Evolutionary conservation across 1,140 invertebrate genomes (phyloP).

Genomic region (Cyclina sinensis): DNA sequence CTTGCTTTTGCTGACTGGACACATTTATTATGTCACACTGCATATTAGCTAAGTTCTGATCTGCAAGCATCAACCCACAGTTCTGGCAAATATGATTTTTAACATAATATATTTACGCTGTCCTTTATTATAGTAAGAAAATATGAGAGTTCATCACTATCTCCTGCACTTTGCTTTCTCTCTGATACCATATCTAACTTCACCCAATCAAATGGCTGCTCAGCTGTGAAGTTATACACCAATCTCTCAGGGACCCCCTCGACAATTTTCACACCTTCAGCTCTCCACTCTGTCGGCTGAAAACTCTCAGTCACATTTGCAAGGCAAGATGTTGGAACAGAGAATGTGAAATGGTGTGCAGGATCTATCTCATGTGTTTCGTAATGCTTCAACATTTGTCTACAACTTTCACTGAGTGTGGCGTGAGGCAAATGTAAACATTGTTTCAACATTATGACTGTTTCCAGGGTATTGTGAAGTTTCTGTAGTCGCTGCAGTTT

Average conservation of each 20-base stretch:
- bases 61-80: no score
- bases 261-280: conserved; percentile 53
- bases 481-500: conserved; percentile 72
- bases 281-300: conserved; percentile 73
- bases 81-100: background rate
- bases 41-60: no score
- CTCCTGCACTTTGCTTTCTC: background rate
- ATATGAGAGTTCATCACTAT: conserved; percentile 39
- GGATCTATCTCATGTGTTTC: conserved; percentile 64
- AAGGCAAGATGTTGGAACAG: conserved; percentile 72
- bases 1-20: no score
- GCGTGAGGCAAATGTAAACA: conserved; percentile 72
- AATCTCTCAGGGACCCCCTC: conserved; percentile 64
- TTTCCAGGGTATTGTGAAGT: conserved; percentile 77
- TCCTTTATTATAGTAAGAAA: conserved; percentile 54
- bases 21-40: no score
- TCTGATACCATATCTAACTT: background rate
- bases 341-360: conserved; percentile 74
- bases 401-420: conserved; percentile 66
- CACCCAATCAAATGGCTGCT: conserved; percentile 73
- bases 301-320: conserved; percentile 67
- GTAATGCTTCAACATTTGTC: conserved; percentile 76
- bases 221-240: conserved; percentile 66
- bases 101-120: conserved; percentile 50
- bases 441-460: conserved; percentile 77